These are phyloP conservation scores for Fabriciana adippe DNA, from an alignment of 2,888 invertebrate genomes.

Conservation along the genomic window DNA sequence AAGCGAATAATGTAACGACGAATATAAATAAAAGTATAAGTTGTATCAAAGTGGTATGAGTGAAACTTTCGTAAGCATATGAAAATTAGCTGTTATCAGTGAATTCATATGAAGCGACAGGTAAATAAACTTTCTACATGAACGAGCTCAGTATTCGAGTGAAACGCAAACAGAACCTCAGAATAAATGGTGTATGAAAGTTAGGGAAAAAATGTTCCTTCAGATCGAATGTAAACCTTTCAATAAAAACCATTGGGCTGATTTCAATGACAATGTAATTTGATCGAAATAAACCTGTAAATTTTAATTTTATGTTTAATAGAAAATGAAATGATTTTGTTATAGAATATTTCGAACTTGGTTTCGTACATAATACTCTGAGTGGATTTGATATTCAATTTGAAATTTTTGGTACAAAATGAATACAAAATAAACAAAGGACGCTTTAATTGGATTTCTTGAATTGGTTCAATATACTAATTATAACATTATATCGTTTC, in stretches of 20 bases:
- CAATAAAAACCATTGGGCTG: constrained; percentile 44
- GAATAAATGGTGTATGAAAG: constrained; percentile 60
- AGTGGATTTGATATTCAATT: constrained; percentile 2
- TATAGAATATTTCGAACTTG: background rate
- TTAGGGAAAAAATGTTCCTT: constrained; percentile 46
- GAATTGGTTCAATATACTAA: constrained; percentile 2
- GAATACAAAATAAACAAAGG: constrained; percentile 15
- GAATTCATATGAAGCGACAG: constrained; percentile 55
- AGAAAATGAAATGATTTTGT: constrained; percentile 18
- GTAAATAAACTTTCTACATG: constrained; percentile 65
- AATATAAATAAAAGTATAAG: background rate
- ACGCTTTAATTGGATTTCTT: constrained; percentile 10
- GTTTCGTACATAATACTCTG: background rate
- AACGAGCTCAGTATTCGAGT: constrained; percentile 55
- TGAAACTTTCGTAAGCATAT: background rate
- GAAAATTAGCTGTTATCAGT: constrained; percentile 37
- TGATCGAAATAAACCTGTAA: constrained; percentile 34
- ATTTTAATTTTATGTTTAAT: constrained; percentile 33
- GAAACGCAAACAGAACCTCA: constrained; percentile 64
- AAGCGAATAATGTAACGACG: too few species aligned
- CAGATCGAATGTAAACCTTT: constrained; percentile 46
- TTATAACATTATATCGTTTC: background rate
- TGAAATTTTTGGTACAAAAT: constrained; percentile 3
- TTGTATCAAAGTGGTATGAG: background rate
- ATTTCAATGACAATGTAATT: constrained; percentile 42